Base-by-base conservation (phyloP, 2,888 invertebrate species). In the Sminthurides aquaticus region DNA sequence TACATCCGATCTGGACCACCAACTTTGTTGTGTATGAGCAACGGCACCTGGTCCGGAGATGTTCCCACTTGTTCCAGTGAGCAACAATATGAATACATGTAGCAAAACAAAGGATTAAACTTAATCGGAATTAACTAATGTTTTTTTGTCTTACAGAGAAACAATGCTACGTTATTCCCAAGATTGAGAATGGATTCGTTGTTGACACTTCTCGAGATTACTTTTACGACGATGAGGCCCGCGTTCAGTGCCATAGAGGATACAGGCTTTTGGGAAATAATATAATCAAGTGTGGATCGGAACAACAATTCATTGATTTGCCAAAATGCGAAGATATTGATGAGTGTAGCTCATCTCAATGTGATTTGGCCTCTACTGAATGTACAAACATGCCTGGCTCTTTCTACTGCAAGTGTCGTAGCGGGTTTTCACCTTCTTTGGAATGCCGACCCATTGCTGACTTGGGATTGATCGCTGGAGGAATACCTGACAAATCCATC, bases 11-110 rank as follows among this genome's bases (percentile, higher is more conserved):
- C 85, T 72, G 94, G 94, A 29, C 88, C 90, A 77, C 94, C 94
- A 20, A 93, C 93, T 2, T 84, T 94, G 52, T 84, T 92, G 48
- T 95, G 94, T 78, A 93, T 93, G 91, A 93, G 92, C 76, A 93
- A 94, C 76, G 94, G 94, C 60, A 92, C 93, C 11, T 95, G 94
- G 94, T 93, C 93, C 67, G 91, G 91, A 66, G 87, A 89, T 73
- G 91, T 93, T 2, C 94, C 94, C 1, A 86, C 87, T 3, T 94
- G 94, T 79, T 85, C 90, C 43, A 85, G 91, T 81, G 82, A 81
- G 82, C 79, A 49, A 15, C n/a, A n/a, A n/a, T n/a, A n/a, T n/a
- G n/a, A 26, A 49, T 15, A 49, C 29, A 48, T 34, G 24, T 22
- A 20, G 26, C 20, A 8, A n/a, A n/a, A n/a, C n/a, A n/a, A n/a